Base-by-base conservation (phyloP, 2,113 vertebrate genomes). In the Ceratotherium simum region DNA sequence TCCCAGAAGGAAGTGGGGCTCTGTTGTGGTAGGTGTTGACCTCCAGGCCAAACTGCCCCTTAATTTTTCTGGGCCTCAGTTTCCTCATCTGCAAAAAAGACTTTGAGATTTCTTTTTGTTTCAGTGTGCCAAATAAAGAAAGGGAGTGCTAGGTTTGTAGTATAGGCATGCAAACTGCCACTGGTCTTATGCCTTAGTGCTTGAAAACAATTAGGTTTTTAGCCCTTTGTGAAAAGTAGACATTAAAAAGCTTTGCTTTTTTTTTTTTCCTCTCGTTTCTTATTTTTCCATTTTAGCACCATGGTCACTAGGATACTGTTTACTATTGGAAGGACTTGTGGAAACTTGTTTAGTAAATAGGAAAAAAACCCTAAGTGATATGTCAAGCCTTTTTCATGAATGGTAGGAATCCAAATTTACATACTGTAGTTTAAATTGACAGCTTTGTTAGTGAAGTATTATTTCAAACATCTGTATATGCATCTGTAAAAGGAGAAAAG, bases 41-140 rank as follows among this genome's bases (percentile, higher is more conserved):
- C 20, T 3, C 25, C 36, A 18, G 33, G 60, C 31, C 6, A n/a
- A 73, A 72, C 56, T 60, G 67, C 33, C 65, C 11, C 54, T 92
- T 73, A 7, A 29, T 75, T 60, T 90, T 46, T 97, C 31, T 80
- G 13, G 42, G 39, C 54, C 72, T 89, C 46, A 46, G 42, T 92
- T 72, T 87, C 14, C n/a, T 93, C 65, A 79, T 79, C 64, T 83
- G 54, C 20, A 82, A 69, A 73, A 83, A 94, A 85, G 85, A 65
- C 21, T 29, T n/a, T 84, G 46, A 85, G 42, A 39, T 91, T 95
- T 70, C 64, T 58, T 90, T 93, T 58, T 73, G n/a, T 72, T 91
- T 70, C 29, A 80, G 0, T 11, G 3, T 48, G 25, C 70, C 27
- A 65, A 33, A 90, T 58, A 90, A 48, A 62, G 70, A 80, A 25